A percentile compares a stretch with the other conserved stretches of the same genome.
Conservation (phyloP, 2,113 vertebrate species). For the Cyprinus carpio region DNA sequence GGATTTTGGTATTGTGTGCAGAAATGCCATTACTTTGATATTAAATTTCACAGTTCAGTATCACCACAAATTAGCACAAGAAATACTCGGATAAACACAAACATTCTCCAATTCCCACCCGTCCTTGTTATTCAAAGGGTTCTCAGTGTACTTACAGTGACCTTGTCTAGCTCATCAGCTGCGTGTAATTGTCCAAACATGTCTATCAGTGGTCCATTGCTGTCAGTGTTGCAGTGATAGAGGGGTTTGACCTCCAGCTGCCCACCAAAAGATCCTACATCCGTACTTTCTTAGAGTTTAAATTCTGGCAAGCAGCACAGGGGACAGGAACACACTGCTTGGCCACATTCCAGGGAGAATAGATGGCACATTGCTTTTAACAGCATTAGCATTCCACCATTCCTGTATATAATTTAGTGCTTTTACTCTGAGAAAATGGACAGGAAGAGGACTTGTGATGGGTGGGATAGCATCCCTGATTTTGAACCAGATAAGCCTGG, state of each 20-base stretch:
- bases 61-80: background rate
- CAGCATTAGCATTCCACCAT: conserved; percentile 62
- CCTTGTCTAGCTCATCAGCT: background rate
- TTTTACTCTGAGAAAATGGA: conserved; percentile 64
- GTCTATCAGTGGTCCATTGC: background rate
- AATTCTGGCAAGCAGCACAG: conserved; percentile 43
- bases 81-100: background rate
- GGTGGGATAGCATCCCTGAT: background rate
- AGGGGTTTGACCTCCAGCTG: background rate
- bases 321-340: conserved; percentile 12
- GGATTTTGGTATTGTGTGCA: background rate
- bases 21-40: background rate
- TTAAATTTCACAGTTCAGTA: background rate
- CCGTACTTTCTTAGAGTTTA: conserved; percentile 14
- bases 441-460: conserved; percentile 23
- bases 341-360: conserved; percentile 49
- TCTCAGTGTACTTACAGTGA: conserved; percentile 1
- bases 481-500: background rate
- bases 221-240: conserved; percentile 34
- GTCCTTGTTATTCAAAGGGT: background rate
- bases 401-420: conserved; percentile 73
- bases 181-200: conserved; percentile 27
- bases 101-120: background rate
- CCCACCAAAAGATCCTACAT: conserved; percentile 16
- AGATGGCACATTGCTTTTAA: conserved; percentile 70